Base-by-base conservation (phyloP, 2,888 invertebrate genomes). In the Mellilla xanthometata region DNA sequence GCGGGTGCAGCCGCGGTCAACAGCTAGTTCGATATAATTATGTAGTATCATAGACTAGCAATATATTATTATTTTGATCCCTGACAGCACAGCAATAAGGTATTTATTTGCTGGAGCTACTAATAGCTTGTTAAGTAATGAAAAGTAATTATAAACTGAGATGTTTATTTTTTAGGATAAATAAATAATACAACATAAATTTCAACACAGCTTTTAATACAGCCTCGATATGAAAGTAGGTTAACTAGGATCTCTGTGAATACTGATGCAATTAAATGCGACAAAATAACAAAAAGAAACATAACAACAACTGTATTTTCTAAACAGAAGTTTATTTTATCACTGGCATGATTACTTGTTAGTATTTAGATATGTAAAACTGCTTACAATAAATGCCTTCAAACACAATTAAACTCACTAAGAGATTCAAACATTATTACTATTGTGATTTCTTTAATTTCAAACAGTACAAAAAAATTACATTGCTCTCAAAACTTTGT, bases 201-300 rank as follows among this genome's bases (percentile, higher is more conserved):
- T 33, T 23, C 31, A 70, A 68, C 62, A 68, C 66, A 76, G 63
- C 57, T 61, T 78, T 83, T 77, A 81, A 81, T 80, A 80, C 76
- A 84, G 81, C 81, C 81, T 82, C 78, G 60, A 65, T 73, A 67
- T 58, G 60, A 65, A 72, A 67, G 58, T 62, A 60, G 54, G 26
- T 31, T 58, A 52, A 57, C 64, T 64, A 78, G 75, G 79, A 77
- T 80, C 76, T 75, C 73, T 56, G 54, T 63, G 59, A 62, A 83
- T 82, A 83, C 82, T 82, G 82, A 73, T 26, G 46, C 42, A 12
- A 39, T 43, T 52, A 49, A 51, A 29, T 39, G 44, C 49, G 45
- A 39, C 27, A 26, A 39, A 36, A 47, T 38, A 40, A 28, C 30
- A 39, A 23, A 28, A n/a, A 32, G 12, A 27, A 24, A 28, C 9